Conservation (phyloP, 1,140 invertebrate genomes). For the Hylaeus volcanicus region DNA sequence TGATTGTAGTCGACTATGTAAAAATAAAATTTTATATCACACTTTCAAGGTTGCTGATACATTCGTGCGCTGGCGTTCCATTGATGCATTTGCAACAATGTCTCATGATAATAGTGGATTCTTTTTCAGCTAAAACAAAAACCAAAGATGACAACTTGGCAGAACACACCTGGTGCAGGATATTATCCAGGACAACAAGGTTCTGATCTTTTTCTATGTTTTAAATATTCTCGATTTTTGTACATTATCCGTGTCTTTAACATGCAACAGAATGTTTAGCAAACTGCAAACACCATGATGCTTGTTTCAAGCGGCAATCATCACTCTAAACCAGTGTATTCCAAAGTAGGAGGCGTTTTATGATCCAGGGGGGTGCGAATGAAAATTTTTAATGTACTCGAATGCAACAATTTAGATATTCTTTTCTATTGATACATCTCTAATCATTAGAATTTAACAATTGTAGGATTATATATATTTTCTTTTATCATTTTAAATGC, state of each 20-base stretch:
- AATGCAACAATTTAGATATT: too few species aligned
- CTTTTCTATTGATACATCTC: too few species aligned
- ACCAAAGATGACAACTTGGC: constrained; percentile 76
- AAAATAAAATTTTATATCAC: neutral
- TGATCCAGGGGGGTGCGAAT: too few species aligned
- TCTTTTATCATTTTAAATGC: too few species aligned
- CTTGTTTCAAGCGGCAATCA: constrained; percentile 40
- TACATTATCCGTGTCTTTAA: constrained; percentile 15
- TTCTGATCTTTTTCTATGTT: constrained; percentile 66
- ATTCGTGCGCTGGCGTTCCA: constrained; percentile 41
- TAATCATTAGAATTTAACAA: too few species aligned
- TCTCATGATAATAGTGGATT: constrained; percentile 68
- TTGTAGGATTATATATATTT: too few species aligned
- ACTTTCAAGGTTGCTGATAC: constrained; percentile 37
- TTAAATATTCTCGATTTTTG: constrained; percentile 25
- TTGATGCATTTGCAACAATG: constrained; percentile 11
- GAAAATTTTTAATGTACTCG: too few species aligned
- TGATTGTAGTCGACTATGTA: neutral
- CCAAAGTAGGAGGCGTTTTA: too few species aligned
- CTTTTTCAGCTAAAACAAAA: constrained; percentile 72
- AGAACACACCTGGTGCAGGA: constrained; percentile 72
- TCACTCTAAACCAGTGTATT: neutral
- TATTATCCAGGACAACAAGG: constrained; percentile 76
- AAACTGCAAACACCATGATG: constrained; percentile 26
- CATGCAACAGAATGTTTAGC: constrained; percentile 17